These are phyloP conservation scores for Pyrocephalus nanus DNA, from an alignment of 2,797 vertebrate genomes.

Conservation along the genomic window DNA sequence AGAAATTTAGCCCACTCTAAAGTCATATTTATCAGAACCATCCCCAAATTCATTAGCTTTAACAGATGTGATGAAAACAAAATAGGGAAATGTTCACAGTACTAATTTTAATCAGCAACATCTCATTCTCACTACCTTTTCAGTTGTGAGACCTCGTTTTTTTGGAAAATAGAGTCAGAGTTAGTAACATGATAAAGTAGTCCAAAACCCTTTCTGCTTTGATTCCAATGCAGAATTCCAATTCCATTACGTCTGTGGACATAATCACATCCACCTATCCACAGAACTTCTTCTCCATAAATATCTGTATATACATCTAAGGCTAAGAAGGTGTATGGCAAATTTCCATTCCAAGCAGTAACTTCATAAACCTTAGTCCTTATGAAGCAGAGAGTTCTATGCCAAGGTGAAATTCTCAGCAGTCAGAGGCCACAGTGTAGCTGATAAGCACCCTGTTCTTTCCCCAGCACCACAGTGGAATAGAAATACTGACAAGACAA, in stretches of 20 bases:
- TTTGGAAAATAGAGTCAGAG: not conserved
- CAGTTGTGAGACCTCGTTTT: not conserved
- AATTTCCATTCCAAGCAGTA: not conserved
- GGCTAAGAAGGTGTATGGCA: fast-evolving
- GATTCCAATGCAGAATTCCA: not conserved
- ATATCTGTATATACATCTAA: not conserved
- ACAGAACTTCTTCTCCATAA: not conserved
- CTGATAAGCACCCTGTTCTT: not conserved
- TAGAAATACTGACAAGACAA: not conserved
- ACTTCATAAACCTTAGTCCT: not conserved
- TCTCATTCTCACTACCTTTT: not conserved
- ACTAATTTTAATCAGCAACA: not conserved
- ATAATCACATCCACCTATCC: not conserved
- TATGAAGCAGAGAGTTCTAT: not conserved
- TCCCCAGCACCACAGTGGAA: not conserved
- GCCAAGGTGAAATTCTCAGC: not conserved
- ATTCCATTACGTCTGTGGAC: not conserved
- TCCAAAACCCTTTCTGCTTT: not conserved
- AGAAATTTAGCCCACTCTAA: not conserved
- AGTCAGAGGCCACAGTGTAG: not conserved
- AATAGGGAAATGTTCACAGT: not conserved
- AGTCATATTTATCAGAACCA: not conserved
- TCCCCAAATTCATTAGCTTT: not conserved
- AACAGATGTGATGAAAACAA: not conserved
- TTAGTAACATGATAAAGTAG: not conserved